These are phyloP conservation scores for Chrysocyon brachyurus DNA, from an alignment of 2,797 vertebrate genomes.

Conservation along the genomic window DNA sequence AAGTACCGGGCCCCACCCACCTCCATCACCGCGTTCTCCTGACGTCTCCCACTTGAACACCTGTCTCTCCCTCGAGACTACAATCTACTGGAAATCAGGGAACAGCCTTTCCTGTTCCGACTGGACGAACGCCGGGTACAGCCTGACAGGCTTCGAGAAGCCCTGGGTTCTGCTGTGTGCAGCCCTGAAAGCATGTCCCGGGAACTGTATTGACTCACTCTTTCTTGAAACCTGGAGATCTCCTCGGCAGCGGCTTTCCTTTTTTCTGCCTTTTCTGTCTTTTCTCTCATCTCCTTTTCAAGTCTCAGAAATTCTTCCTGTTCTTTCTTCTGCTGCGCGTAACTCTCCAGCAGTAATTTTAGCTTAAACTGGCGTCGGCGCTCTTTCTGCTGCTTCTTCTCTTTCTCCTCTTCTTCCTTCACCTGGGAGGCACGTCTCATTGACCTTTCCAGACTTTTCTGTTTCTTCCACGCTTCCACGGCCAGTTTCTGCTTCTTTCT, in stretches of 20 bases:
- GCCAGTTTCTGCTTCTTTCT: constrained; percentile 87
- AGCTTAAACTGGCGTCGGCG: constrained; percentile 89
- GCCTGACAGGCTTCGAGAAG: too few species aligned
- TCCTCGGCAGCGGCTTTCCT: constrained; percentile 87
- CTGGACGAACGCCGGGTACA: background rate
- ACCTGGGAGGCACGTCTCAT: constrained; percentile 88
- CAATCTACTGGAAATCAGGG: background rate
- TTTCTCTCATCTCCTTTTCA: constrained; percentile 88
- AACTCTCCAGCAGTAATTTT: constrained; percentile 90
- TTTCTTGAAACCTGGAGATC: constrained; percentile 92
- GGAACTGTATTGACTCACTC: constrained; percentile 87
- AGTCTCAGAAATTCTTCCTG: constrained; percentile 89
- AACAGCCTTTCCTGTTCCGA: background rate
- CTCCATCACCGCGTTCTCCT: background rate
- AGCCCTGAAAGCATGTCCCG: background rate
- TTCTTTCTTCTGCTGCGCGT: constrained; percentile 89
- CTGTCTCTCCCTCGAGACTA: background rate
- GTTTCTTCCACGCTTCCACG: constrained; percentile 92
- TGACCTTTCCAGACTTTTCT: constrained; percentile 88
- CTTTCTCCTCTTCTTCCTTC: constrained; percentile 89
- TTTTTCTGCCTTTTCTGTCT: constrained; percentile 90
- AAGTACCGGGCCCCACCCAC: background rate
- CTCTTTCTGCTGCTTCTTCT: constrained; percentile 90
- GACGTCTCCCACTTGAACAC: background rate
- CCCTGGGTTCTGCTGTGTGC: too few species aligned